A percentile compares a stretch with the other conserved stretches of the same genome.
These are phyloP conservation scores for Linurgus olivaceus DNA, from an alignment of 2,797 vertebrate genomes.

Conservation along the genomic window DNA sequence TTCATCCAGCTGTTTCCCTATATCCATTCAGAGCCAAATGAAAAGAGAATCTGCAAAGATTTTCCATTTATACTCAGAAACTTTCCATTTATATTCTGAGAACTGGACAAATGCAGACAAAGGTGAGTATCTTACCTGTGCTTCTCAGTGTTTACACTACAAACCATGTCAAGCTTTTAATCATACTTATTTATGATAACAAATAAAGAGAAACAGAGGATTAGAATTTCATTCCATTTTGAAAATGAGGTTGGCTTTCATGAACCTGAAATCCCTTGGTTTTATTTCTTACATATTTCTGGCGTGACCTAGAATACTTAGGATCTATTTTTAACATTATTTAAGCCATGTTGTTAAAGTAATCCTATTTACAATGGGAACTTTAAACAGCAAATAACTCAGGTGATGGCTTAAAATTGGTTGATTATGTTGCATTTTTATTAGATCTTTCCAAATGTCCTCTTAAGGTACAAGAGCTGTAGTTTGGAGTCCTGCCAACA, in stretches of 20 bases:
- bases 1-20: not conserved
- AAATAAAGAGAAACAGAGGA: not conserved
- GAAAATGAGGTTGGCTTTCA: not conserved
- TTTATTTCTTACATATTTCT: not conserved
- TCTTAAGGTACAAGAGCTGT: not conserved
- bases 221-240: not conserved
- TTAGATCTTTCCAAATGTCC: not conserved
- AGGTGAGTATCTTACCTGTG: not conserved
- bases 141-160: not conserved
- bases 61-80: not conserved
- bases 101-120: not conserved
- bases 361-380: constrained; percentile 6
- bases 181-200: not conserved
- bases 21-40: not conserved
- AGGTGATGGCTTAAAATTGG: not conserved
- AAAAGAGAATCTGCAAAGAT: not conserved
- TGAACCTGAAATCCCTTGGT: not conserved
- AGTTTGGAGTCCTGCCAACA: not conserved
- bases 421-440: not conserved
- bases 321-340: not conserved
- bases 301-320: not conserved
- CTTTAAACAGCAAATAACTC: not conserved
- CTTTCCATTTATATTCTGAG: not conserved
- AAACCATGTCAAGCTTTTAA: not conserved
- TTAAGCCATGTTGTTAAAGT: not conserved